phyloP scores from a whole-genome alignment of 2,888 invertebrate genomes.

The Ceraclea dissimilis region DNA sequence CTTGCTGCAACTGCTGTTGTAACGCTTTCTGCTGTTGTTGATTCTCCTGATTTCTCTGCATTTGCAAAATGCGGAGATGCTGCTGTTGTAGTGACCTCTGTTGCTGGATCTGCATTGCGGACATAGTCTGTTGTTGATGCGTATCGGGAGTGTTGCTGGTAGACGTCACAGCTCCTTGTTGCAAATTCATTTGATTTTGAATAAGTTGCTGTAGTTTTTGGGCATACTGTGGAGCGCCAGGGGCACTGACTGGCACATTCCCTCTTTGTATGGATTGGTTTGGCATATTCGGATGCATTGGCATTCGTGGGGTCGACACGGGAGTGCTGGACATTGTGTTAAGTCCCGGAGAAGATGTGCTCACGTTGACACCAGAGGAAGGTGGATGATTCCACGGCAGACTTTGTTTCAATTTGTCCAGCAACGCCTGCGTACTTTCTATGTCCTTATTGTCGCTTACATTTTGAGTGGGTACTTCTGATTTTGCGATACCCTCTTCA shows the following conservation, averaged over 20 bases:
- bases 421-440: conserved; percentile 58
- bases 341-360: conserved; percentile 40
- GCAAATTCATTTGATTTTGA: conserved; percentile 28
- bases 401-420: conserved; percentile 65
- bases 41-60: conserved; percentile 37
- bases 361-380: conserved; percentile 38
- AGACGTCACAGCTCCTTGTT: conserved; percentile 22
- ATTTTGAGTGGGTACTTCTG: conserved; percentile 49
- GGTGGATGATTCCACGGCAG: conserved; percentile 74
- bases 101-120: conserved; percentile 46
- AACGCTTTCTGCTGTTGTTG: background rate
- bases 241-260: conserved; percentile 26
- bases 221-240: conserved; percentile 31
- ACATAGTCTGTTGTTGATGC: conserved; percentile 32
- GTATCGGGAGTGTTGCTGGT: conserved; percentile 18
- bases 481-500: conserved; percentile 48
- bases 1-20: background rate
- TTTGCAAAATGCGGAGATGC: conserved; percentile 45
- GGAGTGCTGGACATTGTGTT: conserved; percentile 35
- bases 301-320: conserved; percentile 34
- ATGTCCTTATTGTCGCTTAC: conserved; percentile 45
- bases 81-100: conserved; percentile 53
- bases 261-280: conserved; percentile 1
- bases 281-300: conserved; percentile 23
- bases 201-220: conserved; percentile 26